Evolutionary conservation across 1,140 invertebrate species (phyloP), one percentile per base, ranked within the genome.

Genomic region (Dufourea novaeangliae): DNA sequence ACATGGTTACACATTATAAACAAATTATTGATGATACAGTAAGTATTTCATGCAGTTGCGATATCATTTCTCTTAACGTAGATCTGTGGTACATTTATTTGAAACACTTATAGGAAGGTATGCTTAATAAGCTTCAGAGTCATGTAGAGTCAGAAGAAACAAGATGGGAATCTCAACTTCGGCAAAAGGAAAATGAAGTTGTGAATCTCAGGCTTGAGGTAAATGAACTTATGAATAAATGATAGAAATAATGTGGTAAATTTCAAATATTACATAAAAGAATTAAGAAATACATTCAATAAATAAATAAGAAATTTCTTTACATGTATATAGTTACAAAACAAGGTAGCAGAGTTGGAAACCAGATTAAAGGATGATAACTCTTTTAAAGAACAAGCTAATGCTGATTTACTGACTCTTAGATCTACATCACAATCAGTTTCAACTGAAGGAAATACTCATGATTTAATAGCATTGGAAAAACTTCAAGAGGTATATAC

Each of bases 21-120:
- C 94, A 92, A 87, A 94, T 96, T 75, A 96, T 97, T 78, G 94
- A 94, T 59, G 95, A 96, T 85, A 96, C 96, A 82, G 96, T 96
- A 92, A 91, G 93, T 92, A 83, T 76, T 39, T 62, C 11, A 61
- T 64, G 66, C 39, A 69, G 41, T 66, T 57, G 20, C 63, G 34
- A 27, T 73, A 56, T 2, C 39, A 12, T 46, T 41, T 10, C 7
- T 46, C 34, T 59, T 1, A 7, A 27, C 27, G 22, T 32, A 29
- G 12, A 22, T 34, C 32, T 22, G 1, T 11, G 6, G 0, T 32
- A 14, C 14, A 20, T 46, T 68, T 52, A 52, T 62, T 50, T 4
- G 27, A 44, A 59, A 54, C 46, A 27, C 54, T 87, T 91, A 27
- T 76, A 95, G 95, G 95, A 96, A 88, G 93, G 93, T 41, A 95